phyloP scores from a whole-genome alignment of 1,140 invertebrate genomes.

The Drosophila orosa region DNA sequence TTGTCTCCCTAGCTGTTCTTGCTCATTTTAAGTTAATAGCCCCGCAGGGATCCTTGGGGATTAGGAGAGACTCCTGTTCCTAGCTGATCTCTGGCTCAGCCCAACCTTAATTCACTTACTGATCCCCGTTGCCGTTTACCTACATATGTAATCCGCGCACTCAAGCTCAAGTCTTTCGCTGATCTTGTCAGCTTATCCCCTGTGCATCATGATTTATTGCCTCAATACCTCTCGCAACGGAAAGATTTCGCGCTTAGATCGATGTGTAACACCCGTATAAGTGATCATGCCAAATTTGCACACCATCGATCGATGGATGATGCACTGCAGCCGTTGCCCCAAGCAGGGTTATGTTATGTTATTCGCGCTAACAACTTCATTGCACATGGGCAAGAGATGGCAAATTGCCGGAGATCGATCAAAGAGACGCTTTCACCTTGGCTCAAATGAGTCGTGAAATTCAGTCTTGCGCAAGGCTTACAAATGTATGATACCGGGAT shows the following conservation, averaged over 20 bases:
- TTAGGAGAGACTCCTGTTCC: not conserved
- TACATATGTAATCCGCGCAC: not conserved
- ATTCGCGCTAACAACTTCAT: constrained; percentile 53
- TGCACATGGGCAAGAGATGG: constrained; percentile 17
- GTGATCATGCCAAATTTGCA: constrained; percentile 56
- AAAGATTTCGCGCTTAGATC: constrained; percentile 41
- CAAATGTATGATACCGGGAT: not conserved
- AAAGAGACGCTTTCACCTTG: constrained; percentile 49
- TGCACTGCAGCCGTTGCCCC: constrained; percentile 12
- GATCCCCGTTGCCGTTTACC: not conserved
- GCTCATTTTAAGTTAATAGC: constrained; percentile 1
- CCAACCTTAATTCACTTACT: not conserved
- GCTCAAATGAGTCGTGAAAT: constrained; percentile 70
- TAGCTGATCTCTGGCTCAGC: constrained; percentile 2
- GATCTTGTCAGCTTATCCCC: constrained; percentile 32
- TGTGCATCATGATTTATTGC: constrained; percentile 31
- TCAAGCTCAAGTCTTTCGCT: constrained; percentile 14
- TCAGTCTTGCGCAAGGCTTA: constrained; percentile 39
- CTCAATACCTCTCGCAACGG: constrained; percentile 17
- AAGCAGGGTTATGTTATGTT: constrained; percentile 10
- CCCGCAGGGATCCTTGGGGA: not conserved
- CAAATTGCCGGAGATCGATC: constrained; percentile 53
- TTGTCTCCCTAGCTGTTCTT: not conserved
- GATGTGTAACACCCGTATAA: constrained; percentile 13
- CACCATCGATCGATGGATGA: constrained; percentile 35